phyloP scores from a whole-genome alignment of 2,888 invertebrate species.

The Bimastos eiseni region DNA sequence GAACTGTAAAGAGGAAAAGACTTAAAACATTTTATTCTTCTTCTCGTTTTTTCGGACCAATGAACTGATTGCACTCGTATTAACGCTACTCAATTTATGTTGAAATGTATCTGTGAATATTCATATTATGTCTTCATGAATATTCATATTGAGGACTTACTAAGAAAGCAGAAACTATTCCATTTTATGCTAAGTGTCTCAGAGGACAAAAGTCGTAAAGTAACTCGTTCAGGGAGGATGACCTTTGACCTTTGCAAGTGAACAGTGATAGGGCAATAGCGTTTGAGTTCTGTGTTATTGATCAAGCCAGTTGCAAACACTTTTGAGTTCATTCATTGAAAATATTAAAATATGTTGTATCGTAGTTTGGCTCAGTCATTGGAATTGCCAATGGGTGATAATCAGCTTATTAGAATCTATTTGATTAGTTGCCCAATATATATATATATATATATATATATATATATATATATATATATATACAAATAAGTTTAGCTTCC shows the following conservation, averaged over 20 bases:
- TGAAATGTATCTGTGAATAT: neutral
- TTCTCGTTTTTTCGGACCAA: neutral
- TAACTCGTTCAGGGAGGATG: neutral
- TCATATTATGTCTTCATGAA: too few relatives aligned
- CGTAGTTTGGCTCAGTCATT: too few relatives aligned
- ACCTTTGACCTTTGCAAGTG: neutral
- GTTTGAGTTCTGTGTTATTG: neutral
- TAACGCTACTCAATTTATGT: neutral
- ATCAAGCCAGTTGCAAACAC: too few relatives aligned
- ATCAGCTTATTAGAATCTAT: too few relatives aligned
- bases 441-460: too few relatives aligned
- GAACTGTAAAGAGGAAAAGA: neutral
- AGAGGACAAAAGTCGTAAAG: neutral
- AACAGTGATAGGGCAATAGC: too few relatives aligned
- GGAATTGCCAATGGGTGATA: too few relatives aligned
- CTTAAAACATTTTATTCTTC: neutral
- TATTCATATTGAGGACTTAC: neutral
- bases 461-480: too few relatives aligned
- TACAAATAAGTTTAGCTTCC: too few relatives aligned
- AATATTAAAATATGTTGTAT: too few relatives aligned
- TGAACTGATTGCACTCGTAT: neutral
- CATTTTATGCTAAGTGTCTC: neutral
- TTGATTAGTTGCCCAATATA: too few relatives aligned
- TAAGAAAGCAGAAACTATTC: neutral
- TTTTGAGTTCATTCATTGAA: too few relatives aligned